Base-by-base conservation (phyloP, 2,888 invertebrate species). In the Drosophila dives region DNA sequence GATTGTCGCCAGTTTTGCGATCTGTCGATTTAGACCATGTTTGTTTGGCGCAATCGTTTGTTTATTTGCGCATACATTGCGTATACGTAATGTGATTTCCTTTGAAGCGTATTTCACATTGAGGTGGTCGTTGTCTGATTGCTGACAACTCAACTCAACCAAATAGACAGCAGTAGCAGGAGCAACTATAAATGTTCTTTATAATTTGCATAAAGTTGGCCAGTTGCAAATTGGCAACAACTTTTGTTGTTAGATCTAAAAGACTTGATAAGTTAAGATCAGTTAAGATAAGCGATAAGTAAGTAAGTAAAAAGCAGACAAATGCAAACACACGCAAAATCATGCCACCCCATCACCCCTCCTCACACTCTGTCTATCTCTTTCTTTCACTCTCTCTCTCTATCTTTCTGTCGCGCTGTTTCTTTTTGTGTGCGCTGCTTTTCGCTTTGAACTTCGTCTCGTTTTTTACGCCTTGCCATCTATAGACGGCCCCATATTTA, bases 1-100 rank as follows among this genome's bases (percentile, higher is more conserved):
- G 83, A 78, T 85, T 85, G 88, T 87, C 86, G 83, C 83, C 67
- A 80, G 66, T 84, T 77, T 71, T 75, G 79, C 80, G 80, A 84
- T 76, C 79, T 81, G 70, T 86, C 87, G 87, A 88, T 85, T 77
- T 85, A 71, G n/a, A 83, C 81, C 74, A 75, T 77, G 72, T 81
- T 81, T 73, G 64, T 70, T 75, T 73, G 70, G 40, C 76, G 63
- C 64, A 58, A 70, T 68, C 56, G 64, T 59, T 72, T 87, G 80
- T 86, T 84, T 85, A 83, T 86, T 80, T 74, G 76, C 70, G 73
- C 83, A 61, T 32, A 56, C 15, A 42, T 75, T 86, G 88, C 87
- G 86, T 89, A 89, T 86, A 86, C 85, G 85, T 85, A 86, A 69
- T 70, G 80, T 72, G 87, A 89, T 72, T 89, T 86, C 74, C 83